Conservation (phyloP, 2,113 vertebrate genomes). For the Climacteris rufus region DNA sequence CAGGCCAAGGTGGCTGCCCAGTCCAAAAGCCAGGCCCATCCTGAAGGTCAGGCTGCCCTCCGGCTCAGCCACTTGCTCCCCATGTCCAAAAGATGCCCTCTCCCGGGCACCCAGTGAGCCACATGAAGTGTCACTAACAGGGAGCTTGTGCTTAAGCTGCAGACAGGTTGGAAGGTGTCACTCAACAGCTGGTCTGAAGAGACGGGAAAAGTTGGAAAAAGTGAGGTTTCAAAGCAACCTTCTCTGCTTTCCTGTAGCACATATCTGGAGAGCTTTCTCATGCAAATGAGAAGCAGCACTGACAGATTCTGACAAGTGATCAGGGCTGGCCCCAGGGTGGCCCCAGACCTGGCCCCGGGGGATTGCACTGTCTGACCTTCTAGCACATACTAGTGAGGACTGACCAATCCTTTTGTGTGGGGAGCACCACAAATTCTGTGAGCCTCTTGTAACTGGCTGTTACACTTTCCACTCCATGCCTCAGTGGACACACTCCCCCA, state of each 20-base stretch:
- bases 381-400: accelerated
- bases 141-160: background rate
- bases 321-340: background rate
- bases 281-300: background rate
- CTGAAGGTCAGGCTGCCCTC: slow-evolving; percentile 38
- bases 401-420: background rate
- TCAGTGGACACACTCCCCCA: background rate
- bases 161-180: background rate
- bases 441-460: background rate
- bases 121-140: background rate
- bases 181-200: background rate
- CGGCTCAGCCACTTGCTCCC: background rate
- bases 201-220: background rate
- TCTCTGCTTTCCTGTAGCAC: background rate
- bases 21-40: background rate
- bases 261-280: background rate
- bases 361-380: background rate
- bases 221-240: background rate
- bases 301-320: background rate
- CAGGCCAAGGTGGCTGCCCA: background rate
- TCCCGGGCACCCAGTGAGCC: background rate
- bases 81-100: background rate
- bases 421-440: background rate
- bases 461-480: background rate
- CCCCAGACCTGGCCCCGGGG: background rate